Percentiles rank a stretch among this genome's conserved stretches.
These are phyloP conservation scores for Sander vitreus DNA, from an alignment of 2,113 vertebrate genomes.

Conservation along the genomic window DNA sequence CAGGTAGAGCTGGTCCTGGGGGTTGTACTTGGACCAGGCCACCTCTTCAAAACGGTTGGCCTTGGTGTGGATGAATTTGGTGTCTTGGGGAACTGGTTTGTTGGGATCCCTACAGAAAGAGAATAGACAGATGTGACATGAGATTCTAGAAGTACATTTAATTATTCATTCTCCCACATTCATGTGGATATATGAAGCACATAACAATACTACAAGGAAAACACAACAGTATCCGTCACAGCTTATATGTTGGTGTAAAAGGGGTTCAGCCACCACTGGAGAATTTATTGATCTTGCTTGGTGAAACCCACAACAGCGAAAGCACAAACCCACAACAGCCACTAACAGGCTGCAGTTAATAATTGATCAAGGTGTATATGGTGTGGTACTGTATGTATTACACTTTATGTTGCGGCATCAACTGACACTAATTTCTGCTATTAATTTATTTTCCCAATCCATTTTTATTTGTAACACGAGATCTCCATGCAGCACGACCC, in stretches of 20 bases:
- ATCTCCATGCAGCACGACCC: slow-evolving; percentile 1
- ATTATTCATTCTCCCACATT: slow-evolving; percentile 42
- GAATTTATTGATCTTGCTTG: slow-evolving; percentile 43
- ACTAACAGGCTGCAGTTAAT: slow-evolving; percentile 33
- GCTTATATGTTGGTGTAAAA: slow-evolving; percentile 36
- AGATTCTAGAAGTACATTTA: slow-evolving; percentile 40
- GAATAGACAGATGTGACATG: slow-evolving; percentile 23
- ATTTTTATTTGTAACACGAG: neutral
- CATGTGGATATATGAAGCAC: slow-evolving; percentile 15
- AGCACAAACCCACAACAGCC: slow-evolving; percentile 36
- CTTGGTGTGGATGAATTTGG: slow-evolving; percentile 99
- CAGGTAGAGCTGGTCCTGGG: slow-evolving; percentile 97
- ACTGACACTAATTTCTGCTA: neutral
- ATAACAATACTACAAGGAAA: slow-evolving; percentile 23
- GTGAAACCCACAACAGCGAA: slow-evolving; percentile 28
- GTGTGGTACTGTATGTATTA: neutral
- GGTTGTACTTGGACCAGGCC: slow-evolving; percentile 99
- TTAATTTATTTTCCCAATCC: slow-evolving; percentile 1
- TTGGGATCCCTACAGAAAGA: slow-evolving; percentile 92
- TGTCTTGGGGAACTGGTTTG: slow-evolving; percentile 98
- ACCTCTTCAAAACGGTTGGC: slow-evolving; percentile 99
- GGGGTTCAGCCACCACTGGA: slow-evolving; percentile 15
- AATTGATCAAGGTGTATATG: slow-evolving; percentile 33
- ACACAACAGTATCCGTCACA: slow-evolving; percentile 22
- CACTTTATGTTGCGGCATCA: neutral